phyloP scores from a whole-genome alignment of 1,140 invertebrate species.

The Triops longicaudatus region DNA sequence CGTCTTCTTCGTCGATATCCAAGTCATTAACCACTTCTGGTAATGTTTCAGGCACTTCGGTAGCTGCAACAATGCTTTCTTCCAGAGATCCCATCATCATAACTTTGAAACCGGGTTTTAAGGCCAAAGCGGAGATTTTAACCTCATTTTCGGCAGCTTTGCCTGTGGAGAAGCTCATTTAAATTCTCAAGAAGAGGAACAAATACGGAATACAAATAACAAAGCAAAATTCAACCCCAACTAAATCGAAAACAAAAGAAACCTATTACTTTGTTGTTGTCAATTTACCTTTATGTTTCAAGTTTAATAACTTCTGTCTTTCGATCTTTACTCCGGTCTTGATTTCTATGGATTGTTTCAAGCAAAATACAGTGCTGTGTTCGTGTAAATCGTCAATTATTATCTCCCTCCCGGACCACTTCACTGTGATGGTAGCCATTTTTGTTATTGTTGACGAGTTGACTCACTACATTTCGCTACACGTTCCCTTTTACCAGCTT shows the following conservation, averaged over 20 bases:
- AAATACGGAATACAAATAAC: no score
- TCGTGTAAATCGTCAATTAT: conserved; percentile 56
- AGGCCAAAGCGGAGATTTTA: conserved; percentile 55
- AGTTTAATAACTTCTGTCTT: conserved; percentile 84
- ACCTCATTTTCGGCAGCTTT: conserved; percentile 69
- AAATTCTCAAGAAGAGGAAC: no score
- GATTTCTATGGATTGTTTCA: conserved; percentile 70
- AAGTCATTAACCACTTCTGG: conserved; percentile 80
- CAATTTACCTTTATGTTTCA: conserved; percentile 74
- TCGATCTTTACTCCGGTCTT: conserved; percentile 77
- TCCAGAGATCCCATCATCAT: conserved; percentile 97
- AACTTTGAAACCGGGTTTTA: conserved; percentile 83
- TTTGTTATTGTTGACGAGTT: neutral
- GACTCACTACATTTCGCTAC: no score
- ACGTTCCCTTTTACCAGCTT: no score
- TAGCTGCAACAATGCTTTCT: conserved; percentile 74
- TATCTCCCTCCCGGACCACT: conserved; percentile 87
- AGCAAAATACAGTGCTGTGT: conserved; percentile 59
- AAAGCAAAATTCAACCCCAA: no score
- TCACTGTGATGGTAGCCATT: conserved; percentile 51
- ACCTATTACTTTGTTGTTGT: neutral
- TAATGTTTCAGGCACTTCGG: conserved; percentile 63
- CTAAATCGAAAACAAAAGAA: conserved; percentile 31
- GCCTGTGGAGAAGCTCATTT: no score
- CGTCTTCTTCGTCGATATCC: conserved; percentile 64